Percentiles rank a stretch among this genome's conserved stretches.
Evolutionary conservation across 2,888 invertebrate genomes (phyloP).

Genomic region (Drosophila gaucha): DNA sequence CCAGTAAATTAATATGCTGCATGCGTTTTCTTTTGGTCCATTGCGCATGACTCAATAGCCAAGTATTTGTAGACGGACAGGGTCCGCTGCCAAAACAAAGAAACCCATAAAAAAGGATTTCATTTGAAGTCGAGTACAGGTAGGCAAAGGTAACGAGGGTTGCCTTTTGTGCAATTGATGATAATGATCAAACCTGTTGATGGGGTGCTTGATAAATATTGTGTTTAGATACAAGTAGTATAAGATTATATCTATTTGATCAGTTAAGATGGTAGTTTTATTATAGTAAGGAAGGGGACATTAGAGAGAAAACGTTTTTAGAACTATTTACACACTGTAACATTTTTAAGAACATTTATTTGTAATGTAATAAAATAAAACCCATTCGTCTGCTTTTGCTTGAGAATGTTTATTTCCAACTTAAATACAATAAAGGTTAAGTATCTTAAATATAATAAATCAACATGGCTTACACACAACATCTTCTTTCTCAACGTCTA

Average conservation of each 20-base stretch:
- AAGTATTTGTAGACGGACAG: slow-evolving; percentile 57
- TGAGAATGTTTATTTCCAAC: slow-evolving; percentile 52
- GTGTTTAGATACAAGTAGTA: background rate
- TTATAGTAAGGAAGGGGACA: background rate
- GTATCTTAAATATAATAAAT: slow-evolving; percentile 43
- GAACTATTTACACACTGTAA: no score
- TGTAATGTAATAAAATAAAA: slow-evolving; percentile 9
- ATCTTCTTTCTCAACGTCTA: slow-evolving; percentile 7
- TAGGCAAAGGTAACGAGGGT: slow-evolving; percentile 19
- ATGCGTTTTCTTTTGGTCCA: slow-evolving; percentile 71
- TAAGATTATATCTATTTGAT: background rate
- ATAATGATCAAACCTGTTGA: slow-evolving; percentile 13
- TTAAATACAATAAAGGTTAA: slow-evolving; percentile 32
- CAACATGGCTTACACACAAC: slow-evolving; percentile 22
- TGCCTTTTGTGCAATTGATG: background rate
- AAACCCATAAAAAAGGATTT: slow-evolving; percentile 29
- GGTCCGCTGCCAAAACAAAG: slow-evolving; percentile 49
- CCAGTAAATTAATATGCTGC: slow-evolving; percentile 72
- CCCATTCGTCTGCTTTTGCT: slow-evolving; percentile 3
- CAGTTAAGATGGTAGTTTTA: background rate
- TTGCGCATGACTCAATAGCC: slow-evolving; percentile 68
- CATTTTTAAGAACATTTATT: background rate
- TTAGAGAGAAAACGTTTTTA: no score
- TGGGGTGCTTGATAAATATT: background rate
- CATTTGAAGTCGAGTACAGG: slow-evolving; percentile 41